phyloP scores from a whole-genome alignment of 2,888 invertebrate species.

The Drosophila suboccidentalis region DNA sequence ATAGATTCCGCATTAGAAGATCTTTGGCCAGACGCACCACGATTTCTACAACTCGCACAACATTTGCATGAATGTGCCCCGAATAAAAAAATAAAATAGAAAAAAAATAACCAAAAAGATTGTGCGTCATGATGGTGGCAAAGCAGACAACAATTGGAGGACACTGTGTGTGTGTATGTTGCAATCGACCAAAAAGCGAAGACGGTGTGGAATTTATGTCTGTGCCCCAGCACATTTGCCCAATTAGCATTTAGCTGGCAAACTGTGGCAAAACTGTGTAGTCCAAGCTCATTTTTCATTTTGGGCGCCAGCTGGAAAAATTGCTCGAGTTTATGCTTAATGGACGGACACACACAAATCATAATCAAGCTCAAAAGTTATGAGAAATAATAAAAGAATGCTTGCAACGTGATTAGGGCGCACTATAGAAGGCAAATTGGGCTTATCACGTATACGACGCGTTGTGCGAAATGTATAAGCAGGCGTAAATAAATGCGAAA shows the following conservation, averaged over 20 bases:
- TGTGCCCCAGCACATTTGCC: conserved; percentile 39
- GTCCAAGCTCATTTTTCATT: conserved; percentile 50
- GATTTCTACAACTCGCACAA: conserved; percentile 36
- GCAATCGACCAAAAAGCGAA: conserved; percentile 29
- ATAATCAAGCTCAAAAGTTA: conserved; percentile 31
- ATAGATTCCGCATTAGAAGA: conserved; percentile 71
- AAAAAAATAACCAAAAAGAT: conserved; percentile 4
- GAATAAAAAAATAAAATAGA: conserved; percentile 12
- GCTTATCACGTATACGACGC: conserved; percentile 29
- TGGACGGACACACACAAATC: conserved; percentile 45
- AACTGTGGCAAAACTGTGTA: conserved; percentile 23
- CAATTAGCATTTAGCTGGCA: conserved; percentile 55
- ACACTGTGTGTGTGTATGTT: conserved; percentile 47
- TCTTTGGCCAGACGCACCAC: conserved; percentile 51
- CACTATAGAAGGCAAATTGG: conserved; percentile 9
- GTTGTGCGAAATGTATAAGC: conserved; percentile 8
- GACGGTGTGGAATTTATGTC: conserved; percentile 32
- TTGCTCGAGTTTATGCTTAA: conserved; percentile 47
- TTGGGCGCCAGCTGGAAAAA: conserved; percentile 53
- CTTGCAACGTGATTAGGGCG: conserved; percentile 15
- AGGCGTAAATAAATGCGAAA: neutral
- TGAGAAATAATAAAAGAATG: conserved; percentile 29
- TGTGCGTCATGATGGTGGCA: conserved; percentile 51
- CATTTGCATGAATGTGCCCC: conserved; percentile 61
- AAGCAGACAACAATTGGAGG: conserved; percentile 60